phyloP scores from a whole-genome alignment of 2,113 vertebrate species.

The Polyodon spathula region DNA sequence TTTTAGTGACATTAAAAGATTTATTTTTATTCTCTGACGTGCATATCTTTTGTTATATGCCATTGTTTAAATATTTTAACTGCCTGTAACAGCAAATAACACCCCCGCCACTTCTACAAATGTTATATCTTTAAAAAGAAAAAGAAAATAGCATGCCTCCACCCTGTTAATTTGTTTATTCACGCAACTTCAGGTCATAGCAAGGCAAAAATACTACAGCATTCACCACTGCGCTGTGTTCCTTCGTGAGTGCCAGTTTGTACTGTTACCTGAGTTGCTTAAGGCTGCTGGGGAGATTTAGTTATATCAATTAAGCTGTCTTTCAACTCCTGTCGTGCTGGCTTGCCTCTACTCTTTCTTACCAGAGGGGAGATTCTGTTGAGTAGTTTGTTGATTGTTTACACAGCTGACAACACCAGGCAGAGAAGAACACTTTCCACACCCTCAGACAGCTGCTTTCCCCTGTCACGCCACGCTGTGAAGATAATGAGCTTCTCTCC shows the following conservation, averaged over 20 bases:
- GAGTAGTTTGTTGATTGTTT: slow-evolving; percentile 42
- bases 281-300: slow-evolving; percentile 2
- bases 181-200: slow-evolving; percentile 8
- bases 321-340: not conserved
- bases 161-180: slow-evolving; percentile 7
- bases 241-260: not conserved
- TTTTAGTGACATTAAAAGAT: too few species aligned
- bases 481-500: slow-evolving; percentile 25
- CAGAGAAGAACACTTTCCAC: slow-evolving; percentile 34
- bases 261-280: slow-evolving; percentile 3
- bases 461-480: slow-evolving; percentile 35
- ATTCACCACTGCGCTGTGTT: not conserved
- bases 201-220: not conserved
- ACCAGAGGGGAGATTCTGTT: not conserved
- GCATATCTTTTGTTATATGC: too few species aligned
- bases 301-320: slow-evolving; percentile 12
- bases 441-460: slow-evolving; percentile 45
- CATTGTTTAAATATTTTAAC: too few species aligned
- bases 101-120: too few species aligned
- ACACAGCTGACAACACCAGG: slow-evolving; percentile 45
- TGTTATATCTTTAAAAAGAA: too few species aligned
- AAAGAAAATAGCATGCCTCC: not conserved
- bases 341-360: slow-evolving; percentile 6
- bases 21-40: too few species aligned
- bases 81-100: too few species aligned